Percentiles rank a stretch among this genome's conserved stretches.
Evolutionary conservation across 2,797 vertebrate genomes (phyloP).

Genomic region (Aythya fuligula): DNA sequence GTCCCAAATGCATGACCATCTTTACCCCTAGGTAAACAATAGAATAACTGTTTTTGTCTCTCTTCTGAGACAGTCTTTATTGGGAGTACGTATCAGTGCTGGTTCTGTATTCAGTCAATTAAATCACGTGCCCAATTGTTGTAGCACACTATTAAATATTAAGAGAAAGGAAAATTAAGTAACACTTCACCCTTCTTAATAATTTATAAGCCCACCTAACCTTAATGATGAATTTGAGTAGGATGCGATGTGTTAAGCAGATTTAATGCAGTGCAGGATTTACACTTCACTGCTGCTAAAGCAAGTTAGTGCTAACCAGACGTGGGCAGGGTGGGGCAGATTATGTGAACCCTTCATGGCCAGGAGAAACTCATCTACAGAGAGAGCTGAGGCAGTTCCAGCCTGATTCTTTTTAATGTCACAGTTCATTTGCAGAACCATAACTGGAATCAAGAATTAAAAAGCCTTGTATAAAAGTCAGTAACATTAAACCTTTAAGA

Average conservation of each 20-base stretch:
- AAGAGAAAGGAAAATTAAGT: constrained; percentile 67
- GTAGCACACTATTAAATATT: constrained; percentile 61
- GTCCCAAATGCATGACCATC: background rate
- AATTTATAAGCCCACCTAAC: constrained; percentile 66
- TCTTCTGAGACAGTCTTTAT: background rate
- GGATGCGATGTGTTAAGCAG: constrained; percentile 60
- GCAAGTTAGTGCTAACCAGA: constrained; percentile 66
- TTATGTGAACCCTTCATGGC: constrained; percentile 72
- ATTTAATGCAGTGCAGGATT: constrained; percentile 65
- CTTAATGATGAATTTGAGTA: constrained; percentile 67
- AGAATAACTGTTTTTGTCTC: background rate
- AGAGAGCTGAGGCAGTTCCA: constrained; percentile 78
- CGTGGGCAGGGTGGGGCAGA: constrained; percentile 66
- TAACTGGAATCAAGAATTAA: constrained; percentile 88
- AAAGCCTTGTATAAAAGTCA: constrained; percentile 88
- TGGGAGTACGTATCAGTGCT: background rate
- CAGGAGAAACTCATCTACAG: constrained; percentile 78
- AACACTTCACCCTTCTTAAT: constrained; percentile 66
- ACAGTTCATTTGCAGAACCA: constrained; percentile 88
- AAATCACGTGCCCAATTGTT: constrained; percentile 29
- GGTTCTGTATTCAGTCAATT: constrained; percentile 50
- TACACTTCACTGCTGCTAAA: constrained; percentile 48
- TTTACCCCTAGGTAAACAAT: background rate
- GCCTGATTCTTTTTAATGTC: constrained; percentile 87
- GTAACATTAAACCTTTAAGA: constrained; percentile 89